Evolutionary conservation across 2,888 invertebrate species (phyloP).

Genomic region (Baccha elongata): DNA sequence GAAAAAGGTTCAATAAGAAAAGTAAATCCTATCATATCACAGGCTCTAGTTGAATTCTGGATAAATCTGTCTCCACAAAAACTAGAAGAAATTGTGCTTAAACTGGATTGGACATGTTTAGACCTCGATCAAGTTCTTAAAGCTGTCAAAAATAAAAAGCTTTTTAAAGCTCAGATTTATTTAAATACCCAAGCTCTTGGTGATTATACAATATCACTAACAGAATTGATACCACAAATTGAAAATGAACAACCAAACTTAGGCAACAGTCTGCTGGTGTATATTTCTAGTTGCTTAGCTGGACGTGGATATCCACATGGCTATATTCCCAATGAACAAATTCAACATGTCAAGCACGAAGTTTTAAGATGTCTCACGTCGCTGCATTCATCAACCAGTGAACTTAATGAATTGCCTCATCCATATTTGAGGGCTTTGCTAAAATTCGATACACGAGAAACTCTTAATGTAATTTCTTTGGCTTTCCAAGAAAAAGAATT

Average conservation of each 20-base stretch:
- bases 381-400: constrained; percentile 86
- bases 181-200: constrained; percentile 90
- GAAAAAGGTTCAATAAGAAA: constrained; percentile 85
- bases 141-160: constrained; percentile 79
- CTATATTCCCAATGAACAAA: constrained; percentile 86
- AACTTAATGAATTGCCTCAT: constrained; percentile 86
- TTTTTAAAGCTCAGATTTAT: constrained; percentile 84
- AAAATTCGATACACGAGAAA: constrained; percentile 92
- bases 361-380: constrained; percentile 88
- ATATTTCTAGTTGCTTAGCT: constrained; percentile 93
- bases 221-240: constrained; percentile 85
- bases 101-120: constrained; percentile 88
- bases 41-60: constrained; percentile 88
- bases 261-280: constrained; percentile 93
- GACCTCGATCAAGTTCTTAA: constrained; percentile 88
- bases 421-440: constrained; percentile 89
- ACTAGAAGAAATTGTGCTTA: constrained; percentile 88
- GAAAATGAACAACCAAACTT: constrained; percentile 83
- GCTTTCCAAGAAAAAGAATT: constrained; percentile 93
- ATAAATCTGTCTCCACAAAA: constrained; percentile 85
- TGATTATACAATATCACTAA: constrained; percentile 89
- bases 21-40: constrained; percentile 88
- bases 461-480: constrained; percentile 91
- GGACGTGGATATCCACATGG: constrained; percentile 92
- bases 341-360: constrained; percentile 88